Conservation (phyloP, 2,888 invertebrate genomes). For the Athetis lepigone region DNA sequence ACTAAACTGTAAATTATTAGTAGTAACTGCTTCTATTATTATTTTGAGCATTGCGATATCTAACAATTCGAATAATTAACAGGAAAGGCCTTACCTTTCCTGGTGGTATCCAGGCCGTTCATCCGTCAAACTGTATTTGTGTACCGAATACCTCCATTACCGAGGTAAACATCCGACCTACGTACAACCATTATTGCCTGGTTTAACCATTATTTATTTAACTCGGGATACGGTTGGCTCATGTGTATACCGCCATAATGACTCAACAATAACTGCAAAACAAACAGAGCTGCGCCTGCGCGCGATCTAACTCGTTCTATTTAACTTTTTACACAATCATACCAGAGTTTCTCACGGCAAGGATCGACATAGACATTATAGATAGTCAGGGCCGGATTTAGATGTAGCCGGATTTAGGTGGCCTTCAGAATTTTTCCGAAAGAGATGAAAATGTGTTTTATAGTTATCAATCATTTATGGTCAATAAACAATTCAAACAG, state of each 20-base stretch:
- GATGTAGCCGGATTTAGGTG: no score
- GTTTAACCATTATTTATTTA: constrained; percentile 34
- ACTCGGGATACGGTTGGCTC: constrained; percentile 1
- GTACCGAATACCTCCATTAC: constrained; percentile 31
- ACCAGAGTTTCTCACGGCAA: constrained; percentile 37
- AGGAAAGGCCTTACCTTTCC: no score
- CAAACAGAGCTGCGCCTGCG: constrained; percentile 39
- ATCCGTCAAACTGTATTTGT: constrained; percentile 23
- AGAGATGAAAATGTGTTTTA: no score
- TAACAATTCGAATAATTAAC: no score
- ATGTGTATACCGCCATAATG: constrained; percentile 47
- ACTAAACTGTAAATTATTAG: no score
- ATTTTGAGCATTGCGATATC: no score
- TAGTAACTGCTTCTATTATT: no score
- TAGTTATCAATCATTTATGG: no score
- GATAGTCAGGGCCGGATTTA: no score
- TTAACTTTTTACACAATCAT: constrained; percentile 47
- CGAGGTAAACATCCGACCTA: constrained; percentile 25
- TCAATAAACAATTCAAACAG: no score
- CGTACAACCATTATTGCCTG: constrained; percentile 14
- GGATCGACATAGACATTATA: constrained; percentile 27
- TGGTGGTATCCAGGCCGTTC: no score
- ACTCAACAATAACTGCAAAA: constrained; percentile 58
- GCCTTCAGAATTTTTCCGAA: no score
- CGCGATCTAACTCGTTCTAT: constrained; percentile 56